These are phyloP conservation scores for Calephelis perditalis DNA, from an alignment of 2,888 invertebrate genomes.

Conservation along the genomic window DNA sequence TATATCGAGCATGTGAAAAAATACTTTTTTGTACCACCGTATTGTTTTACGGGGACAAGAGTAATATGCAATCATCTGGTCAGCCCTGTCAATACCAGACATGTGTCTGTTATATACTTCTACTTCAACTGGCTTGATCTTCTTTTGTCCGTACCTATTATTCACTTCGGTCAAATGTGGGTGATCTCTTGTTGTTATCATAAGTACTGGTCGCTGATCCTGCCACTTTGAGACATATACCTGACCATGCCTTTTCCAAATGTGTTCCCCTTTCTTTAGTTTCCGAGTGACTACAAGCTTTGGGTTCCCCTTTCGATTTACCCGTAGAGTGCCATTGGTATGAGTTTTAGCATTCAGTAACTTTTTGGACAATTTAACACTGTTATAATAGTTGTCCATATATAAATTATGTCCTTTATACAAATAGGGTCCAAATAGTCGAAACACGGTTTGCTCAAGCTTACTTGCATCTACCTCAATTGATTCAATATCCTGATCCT, in stretches of 20 bases:
- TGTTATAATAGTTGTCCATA: constrained; percentile 34
- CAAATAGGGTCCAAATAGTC: constrained; percentile 29
- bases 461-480: constrained; percentile 21
- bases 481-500: constrained; percentile 1
- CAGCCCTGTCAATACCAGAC: constrained; percentile 4
- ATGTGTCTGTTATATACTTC: constrained; percentile 4
- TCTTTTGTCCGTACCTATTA: constrained; percentile 5
- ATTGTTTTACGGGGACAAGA: constrained; percentile 2
- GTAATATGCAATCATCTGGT: constrained; percentile 5
- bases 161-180: constrained; percentile 1
- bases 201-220: constrained; percentile 7
- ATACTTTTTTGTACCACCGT: constrained; percentile 4
- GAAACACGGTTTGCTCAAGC: constrained; percentile 28
- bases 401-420: constrained; percentile 30
- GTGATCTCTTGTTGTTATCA: constrained; percentile 8
- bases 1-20: constrained; percentile 7
- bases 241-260: constrained; percentile 9
- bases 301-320: constrained; percentile 24
- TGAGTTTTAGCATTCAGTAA: constrained; percentile 29
- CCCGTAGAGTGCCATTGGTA: constrained; percentile 29
- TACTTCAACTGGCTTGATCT: constrained; percentile 6
- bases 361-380: constrained; percentile 26
- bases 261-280: constrained; percentile 15
- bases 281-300: not conserved
- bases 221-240: constrained; percentile 6